Percentiles rank a stretch among this genome's conserved stretches.
Evolutionary conservation across 2,888 invertebrate species (phyloP).

Genomic region (Calameuta filiformis): DNA sequence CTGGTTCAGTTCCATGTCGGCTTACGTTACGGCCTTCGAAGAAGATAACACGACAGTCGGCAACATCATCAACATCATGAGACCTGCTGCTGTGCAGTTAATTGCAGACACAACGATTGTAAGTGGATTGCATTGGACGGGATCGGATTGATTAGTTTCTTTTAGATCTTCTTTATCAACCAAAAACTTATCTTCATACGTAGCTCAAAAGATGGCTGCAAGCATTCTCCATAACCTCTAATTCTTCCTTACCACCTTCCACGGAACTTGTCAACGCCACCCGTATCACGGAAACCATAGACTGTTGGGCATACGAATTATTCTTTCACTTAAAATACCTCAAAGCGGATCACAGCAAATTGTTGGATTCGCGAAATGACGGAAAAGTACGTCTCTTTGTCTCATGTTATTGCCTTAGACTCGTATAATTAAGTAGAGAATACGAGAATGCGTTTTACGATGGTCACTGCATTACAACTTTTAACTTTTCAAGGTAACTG

Average conservation of each 20-base stretch:
- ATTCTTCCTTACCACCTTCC: constrained; percentile 27
- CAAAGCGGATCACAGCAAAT: constrained; percentile 37
- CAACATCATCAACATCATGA: constrained; percentile 46
- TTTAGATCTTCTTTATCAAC: constrained; percentile 4
- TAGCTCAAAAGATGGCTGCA: constrained; percentile 58
- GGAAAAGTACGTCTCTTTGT: too few relatives aligned
- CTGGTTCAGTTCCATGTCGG: constrained; percentile 35
- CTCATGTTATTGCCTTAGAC: too few relatives aligned
- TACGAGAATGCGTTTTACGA: too few relatives aligned
- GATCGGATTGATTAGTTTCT: not conserved
- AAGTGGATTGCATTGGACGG: constrained; percentile 21
- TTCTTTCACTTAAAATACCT: constrained; percentile 58
- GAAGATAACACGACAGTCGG: constrained; percentile 44
- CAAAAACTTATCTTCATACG: not conserved
- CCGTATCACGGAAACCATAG: constrained; percentile 53
- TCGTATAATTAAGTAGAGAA: too few relatives aligned
- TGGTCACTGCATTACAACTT: not conserved
- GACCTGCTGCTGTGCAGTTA: constrained; percentile 50
- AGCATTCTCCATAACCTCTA: constrained; percentile 34
- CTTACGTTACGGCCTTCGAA: constrained; percentile 31
- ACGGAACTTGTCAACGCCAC: constrained; percentile 43
- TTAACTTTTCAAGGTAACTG: constrained; percentile 20
- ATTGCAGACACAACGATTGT: constrained; percentile 55
- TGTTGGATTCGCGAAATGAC: too few relatives aligned
- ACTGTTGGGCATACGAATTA: constrained; percentile 58